Conservation (phyloP, 1,140 invertebrate species). For the Zaprionus inermis region DNA sequence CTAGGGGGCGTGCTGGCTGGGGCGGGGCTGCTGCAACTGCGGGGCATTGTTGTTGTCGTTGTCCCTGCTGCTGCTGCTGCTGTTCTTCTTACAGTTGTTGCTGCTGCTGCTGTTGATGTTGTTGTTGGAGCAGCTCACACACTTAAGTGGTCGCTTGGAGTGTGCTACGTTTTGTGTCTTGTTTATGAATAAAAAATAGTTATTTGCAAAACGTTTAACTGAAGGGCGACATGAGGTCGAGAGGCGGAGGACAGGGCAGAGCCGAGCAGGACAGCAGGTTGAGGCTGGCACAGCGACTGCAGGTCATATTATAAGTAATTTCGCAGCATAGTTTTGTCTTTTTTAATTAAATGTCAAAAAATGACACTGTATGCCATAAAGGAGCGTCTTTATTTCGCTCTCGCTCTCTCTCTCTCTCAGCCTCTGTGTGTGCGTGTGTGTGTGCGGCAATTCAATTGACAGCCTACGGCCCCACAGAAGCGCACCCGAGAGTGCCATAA, state of each 20-base stretch:
- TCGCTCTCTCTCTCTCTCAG: conserved; percentile 35
- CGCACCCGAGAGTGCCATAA: conserved; percentile 75
- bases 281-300: not conserved
- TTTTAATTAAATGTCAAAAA: conserved; percentile 58
- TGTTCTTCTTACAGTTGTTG: conserved; percentile 41
- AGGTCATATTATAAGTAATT: conserved; percentile 25
- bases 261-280: not conserved
- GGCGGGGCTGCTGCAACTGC: not conserved
- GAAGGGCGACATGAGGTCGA: conserved; percentile 22
- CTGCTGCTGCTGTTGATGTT: conserved; percentile 40
- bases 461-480: conserved; percentile 58
- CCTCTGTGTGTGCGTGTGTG: conserved; percentile 14
- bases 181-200: conserved; percentile 82
- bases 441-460: conserved; percentile 70
- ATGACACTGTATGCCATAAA: conserved; percentile 41
- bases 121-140: conserved; percentile 61
- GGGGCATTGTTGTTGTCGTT: not conserved
- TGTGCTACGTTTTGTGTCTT: conserved; percentile 62
- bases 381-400: conserved; percentile 41
- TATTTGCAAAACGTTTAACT: conserved; percentile 81
- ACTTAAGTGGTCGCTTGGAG: conserved; percentile 81
- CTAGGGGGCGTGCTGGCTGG: not conserved
- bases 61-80: not conserved
- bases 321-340: conserved; percentile 35
- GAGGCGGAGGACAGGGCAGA: too few species aligned